Conservation (phyloP, 2,113 vertebrate genomes). For the Menura novaehollandiae region DNA sequence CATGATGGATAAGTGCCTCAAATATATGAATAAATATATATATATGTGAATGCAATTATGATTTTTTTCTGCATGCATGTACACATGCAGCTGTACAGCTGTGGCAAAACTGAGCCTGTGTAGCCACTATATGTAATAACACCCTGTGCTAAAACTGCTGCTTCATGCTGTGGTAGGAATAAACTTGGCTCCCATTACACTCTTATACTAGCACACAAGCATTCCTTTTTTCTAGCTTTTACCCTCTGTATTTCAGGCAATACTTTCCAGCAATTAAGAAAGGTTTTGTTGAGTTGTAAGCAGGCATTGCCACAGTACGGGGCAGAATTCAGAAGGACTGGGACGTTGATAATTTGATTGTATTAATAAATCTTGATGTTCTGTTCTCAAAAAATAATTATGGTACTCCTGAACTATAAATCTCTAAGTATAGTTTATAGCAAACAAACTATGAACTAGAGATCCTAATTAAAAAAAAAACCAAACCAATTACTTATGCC, state of each 20-base stretch:
- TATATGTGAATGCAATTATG: neutral
- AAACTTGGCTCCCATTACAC: neutral
- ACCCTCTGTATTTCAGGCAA: neutral
- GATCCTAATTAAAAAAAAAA: neutral
- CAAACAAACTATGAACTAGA: neutral
- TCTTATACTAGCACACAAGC: neutral
- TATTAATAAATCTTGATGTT: neutral
- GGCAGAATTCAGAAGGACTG: neutral
- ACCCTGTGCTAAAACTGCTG: neutral
- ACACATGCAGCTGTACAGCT: neutral
- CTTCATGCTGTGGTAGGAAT: neutral
- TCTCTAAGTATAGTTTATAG: neutral
- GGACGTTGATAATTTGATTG: neutral
- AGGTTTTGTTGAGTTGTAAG: neutral
- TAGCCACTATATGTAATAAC: neutral
- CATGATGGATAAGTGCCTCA: neutral
- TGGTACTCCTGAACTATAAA: neutral
- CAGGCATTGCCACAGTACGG: neutral
- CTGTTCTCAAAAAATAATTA: neutral
- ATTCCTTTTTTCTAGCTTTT: neutral
- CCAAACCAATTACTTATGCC: no score
- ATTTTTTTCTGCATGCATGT: accelerated
- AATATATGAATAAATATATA: accelerated
- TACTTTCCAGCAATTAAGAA: neutral
- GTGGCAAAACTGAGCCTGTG: neutral